phyloP scores from a whole-genome alignment of 92 coral and sea anemone species.

The Epizoanthus illoricatus region DNA sequence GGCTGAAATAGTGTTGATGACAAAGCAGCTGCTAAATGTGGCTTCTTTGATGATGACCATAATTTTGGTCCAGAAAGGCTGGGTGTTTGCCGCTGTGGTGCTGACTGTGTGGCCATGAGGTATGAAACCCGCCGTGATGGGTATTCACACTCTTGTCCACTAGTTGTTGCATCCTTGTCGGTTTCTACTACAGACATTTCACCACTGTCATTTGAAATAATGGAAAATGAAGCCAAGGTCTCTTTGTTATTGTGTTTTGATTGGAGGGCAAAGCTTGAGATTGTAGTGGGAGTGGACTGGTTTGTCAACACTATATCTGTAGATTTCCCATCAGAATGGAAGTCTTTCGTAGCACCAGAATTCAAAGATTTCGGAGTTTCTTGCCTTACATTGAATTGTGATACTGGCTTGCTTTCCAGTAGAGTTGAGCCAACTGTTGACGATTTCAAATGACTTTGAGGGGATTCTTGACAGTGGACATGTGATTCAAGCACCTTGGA shows the following conservation, averaged over 20 bases:
- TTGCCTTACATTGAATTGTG: not conserved
- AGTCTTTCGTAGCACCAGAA: not conserved
- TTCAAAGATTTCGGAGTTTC: not conserved
- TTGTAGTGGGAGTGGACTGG: not conserved
- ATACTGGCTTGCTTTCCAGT: slow-evolving; percentile 59
- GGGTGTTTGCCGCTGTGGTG: slow-evolving; percentile 9
- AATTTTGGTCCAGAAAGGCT: slow-evolving; percentile 44
- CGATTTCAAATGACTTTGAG: slow-evolving; percentile 57
- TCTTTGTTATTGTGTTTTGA: slow-evolving; percentile 23
- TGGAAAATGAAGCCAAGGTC: slow-evolving; percentile 30
- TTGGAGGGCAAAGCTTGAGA: slow-evolving; percentile 19
- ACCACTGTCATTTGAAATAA: slow-evolving; percentile 21
- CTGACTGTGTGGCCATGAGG: slow-evolving; percentile 83
- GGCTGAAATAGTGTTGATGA: slow-evolving; percentile 38
- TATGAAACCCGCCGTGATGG: slow-evolving; percentile 83
- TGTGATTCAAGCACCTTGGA: slow-evolving; percentile 62
- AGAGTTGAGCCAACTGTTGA: slow-evolving; percentile 77
- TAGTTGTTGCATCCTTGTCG: not conserved
- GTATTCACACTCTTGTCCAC: slow-evolving; percentile 1
- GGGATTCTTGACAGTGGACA: slow-evolving; percentile 53
- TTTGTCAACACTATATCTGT: not conserved
- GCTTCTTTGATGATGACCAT: slow-evolving; percentile 38
- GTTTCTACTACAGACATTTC: slow-evolving; percentile 13
- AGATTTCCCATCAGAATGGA: not conserved
- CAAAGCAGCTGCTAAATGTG: slow-evolving; percentile 36